Base-by-base conservation (phyloP, 30 jellyfish, hydroid and myxozoan genomes). In the Turritopsis rubra region DNA sequence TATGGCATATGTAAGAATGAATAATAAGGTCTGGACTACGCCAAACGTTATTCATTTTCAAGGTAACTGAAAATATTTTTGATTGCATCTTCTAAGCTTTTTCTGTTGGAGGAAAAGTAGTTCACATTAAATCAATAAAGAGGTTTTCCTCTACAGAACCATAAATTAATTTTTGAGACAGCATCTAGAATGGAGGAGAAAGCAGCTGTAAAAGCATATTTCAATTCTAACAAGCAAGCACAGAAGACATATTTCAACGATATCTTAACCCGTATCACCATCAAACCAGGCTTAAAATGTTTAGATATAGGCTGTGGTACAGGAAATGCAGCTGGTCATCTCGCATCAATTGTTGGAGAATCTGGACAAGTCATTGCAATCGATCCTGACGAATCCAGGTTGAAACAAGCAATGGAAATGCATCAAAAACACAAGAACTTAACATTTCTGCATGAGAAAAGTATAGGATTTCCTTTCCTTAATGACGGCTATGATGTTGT, bases 241-340 rank as follows among this genome's bases (percentile, higher is more conserved):
- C 60, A 41, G 13, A 41, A 41, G 13, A 41, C 60, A 41, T 41
- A 41, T 41, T 41, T 41, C 60, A 41, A 41, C 13, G 60, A 41
- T 41, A 41, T 41, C 60, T 41, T 41, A 13, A 41, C 60, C 13
- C 60, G 60, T 41, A 41, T 41, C 13, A 41, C 60, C 60, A 74
- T 78, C 80, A 78, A 78, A n/a, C 28, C 27, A 16, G 85, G 85
- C 27, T 29, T 1, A 7, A 41, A 29, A 29, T 21, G 52, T 22
- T 30, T 78, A n/a, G 85, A 78, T 52, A 52, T 78, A 8, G 85
- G 85, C 54, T 78, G 85, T 52, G 85, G 85, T 41, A 28, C 85
- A 19, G 85, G 85, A 41, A 78, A 78, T 19, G 28, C 23, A 1
- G 29, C 80, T 22, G 80, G 26, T 16, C 53, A n/a, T 19, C 30